Evolutionary conservation across 2,888 invertebrate genomes (phyloP).

Genomic region (Synergus gifuensis): DNA sequence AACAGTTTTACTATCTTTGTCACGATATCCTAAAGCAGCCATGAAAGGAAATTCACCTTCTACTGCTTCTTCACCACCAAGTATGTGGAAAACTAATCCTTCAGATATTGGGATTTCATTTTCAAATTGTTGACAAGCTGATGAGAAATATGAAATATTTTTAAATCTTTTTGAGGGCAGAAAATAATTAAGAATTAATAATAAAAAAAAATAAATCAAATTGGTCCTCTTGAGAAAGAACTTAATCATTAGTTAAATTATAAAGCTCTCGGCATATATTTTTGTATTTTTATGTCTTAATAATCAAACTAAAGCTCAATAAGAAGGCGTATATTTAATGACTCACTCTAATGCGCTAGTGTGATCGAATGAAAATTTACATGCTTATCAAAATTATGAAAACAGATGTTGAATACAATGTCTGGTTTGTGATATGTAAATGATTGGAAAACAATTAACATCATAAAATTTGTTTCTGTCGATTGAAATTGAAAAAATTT

Average conservation of each 20-base stretch:
- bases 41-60: constrained; percentile 68
- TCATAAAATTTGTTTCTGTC: no score
- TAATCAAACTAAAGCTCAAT: background rate
- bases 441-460: background rate
- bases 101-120: constrained; percentile 57
- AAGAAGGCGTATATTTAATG: background rate
- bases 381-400: background rate
- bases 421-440: background rate
- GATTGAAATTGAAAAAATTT: no score
- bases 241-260: no score
- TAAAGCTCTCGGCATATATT: no score
- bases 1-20: constrained; percentile 40
- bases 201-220: no score
- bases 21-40: constrained; percentile 68
- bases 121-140: constrained; percentile 64
- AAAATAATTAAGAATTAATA: no score
- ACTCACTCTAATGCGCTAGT: background rate
- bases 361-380: background rate
- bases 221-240: no score
- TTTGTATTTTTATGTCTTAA: no score
- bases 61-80: constrained; percentile 59
- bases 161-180: no score
- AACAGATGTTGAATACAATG: background rate
- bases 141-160: background rate
- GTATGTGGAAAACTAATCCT: constrained; percentile 61